These are phyloP conservation scores for Pristionchus arcanus DNA, from an alignment of 2,888 invertebrate species.

Conservation along the genomic window DNA sequence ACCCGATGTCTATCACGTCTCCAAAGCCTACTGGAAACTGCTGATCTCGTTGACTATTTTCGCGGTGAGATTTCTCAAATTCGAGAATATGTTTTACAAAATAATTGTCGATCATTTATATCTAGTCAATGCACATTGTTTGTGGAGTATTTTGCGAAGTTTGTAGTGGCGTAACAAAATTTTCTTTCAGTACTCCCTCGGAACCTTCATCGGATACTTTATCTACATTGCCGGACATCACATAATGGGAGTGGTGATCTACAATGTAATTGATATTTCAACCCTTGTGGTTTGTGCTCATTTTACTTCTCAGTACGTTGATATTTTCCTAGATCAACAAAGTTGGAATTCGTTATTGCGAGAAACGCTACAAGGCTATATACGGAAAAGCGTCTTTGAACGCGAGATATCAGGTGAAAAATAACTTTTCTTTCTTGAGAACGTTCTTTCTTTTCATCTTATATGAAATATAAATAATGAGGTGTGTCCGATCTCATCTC, in stretches of 20 bases:
- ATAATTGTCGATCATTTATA: too few relatives aligned
- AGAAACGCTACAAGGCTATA: background rate
- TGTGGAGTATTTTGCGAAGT: too few relatives aligned
- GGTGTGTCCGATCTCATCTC: too few relatives aligned
- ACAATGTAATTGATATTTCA: background rate
- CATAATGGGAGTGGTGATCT: background rate
- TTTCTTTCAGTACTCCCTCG: background rate
- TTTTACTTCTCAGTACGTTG: too few relatives aligned
- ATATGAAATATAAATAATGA: too few relatives aligned
- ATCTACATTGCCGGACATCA: conserved; percentile 4
- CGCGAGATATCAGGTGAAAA: conserved; percentile 14
- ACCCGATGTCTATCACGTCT: background rate
- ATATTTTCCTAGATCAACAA: background rate
- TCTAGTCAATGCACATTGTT: too few relatives aligned
- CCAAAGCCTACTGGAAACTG: background rate
- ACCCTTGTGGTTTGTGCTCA: background rate
- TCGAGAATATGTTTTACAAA: too few relatives aligned
- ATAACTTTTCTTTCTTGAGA: background rate
- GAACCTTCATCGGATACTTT: background rate
- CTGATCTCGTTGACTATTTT: background rate
- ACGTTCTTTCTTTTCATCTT: background rate
- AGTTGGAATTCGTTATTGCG: background rate
- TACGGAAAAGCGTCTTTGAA: conserved; percentile 26
- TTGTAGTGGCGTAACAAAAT: too few relatives aligned
- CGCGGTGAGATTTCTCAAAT: background rate